phyloP scores from a whole-genome alignment of 2,888 invertebrate genomes.

The Achlya flavicornis region DNA sequence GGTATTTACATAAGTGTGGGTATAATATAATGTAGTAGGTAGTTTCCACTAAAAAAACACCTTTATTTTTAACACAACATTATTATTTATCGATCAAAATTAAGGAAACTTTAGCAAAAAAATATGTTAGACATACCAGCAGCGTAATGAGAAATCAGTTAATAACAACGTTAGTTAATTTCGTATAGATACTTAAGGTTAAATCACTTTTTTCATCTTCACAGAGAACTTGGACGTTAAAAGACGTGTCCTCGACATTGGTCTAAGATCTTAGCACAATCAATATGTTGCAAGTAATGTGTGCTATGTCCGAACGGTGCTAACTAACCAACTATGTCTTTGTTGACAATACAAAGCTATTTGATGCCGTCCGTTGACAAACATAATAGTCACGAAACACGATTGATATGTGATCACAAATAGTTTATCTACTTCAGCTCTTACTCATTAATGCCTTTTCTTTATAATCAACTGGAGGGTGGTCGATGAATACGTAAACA shows the following conservation, averaged over 20 bases:
- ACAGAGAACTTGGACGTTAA: slow-evolving; percentile 19
- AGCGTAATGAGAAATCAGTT: not conserved
- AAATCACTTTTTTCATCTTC: slow-evolving; percentile 24
- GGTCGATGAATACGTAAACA: too few species aligned
- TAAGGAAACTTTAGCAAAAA: not conserved
- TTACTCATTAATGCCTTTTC: slow-evolving; percentile 12
- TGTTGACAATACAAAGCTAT: slow-evolving; percentile 35
- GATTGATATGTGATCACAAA: slow-evolving; percentile 18
- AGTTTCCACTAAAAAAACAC: not conserved
- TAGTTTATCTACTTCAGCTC: slow-evolving; percentile 24
- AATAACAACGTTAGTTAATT: slow-evolving; percentile 12
- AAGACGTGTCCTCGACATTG: slow-evolving; percentile 25
- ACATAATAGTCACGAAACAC: slow-evolving; percentile 26
- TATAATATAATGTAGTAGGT: not conserved
- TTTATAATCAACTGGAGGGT: too few species aligned
- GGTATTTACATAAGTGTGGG: not conserved
- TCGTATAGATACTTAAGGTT: slow-evolving; percentile 13
- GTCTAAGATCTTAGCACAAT: not conserved
- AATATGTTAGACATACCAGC: not conserved
- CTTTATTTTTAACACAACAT: not conserved
- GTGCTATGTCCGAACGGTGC: slow-evolving; percentile 16
- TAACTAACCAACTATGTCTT: slow-evolving; percentile 17
- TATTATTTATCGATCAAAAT: not conserved
- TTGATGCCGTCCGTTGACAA: slow-evolving; percentile 21
- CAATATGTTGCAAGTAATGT: slow-evolving; percentile 15